Evolutionary conservation across 2,113 vertebrate species (phyloP).

Genomic region (Ursus arctos): DNA sequence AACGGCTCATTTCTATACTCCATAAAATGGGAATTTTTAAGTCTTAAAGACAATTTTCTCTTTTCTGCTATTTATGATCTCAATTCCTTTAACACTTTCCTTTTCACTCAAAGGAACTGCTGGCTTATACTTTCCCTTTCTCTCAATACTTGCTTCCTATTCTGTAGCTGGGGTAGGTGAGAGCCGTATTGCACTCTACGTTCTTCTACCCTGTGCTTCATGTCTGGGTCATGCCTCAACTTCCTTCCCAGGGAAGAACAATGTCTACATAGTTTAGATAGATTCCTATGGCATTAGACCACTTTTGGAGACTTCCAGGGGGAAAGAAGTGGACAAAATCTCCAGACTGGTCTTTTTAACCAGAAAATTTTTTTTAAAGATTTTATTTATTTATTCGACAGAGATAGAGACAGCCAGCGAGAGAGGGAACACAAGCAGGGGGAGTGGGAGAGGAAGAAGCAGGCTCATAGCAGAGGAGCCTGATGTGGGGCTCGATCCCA

Average conservation of each 20-base stretch:
- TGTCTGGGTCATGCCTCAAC: neutral
- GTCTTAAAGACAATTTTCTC: constrained; percentile 38
- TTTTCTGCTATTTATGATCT: neutral
- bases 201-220: neutral
- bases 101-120: constrained; percentile 35
- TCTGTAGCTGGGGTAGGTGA: neutral
- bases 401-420: no score
- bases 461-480: no score
- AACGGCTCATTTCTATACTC: neutral
- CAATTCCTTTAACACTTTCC: neutral
- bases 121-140: constrained; percentile 34
- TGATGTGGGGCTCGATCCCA: no score
- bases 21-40: neutral
- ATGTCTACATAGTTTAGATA: constrained; percentile 14
- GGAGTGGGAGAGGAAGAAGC: no score
- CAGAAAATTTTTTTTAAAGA: no score
- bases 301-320: constrained; percentile 19
- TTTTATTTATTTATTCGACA: no score
- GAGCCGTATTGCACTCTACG: neutral
- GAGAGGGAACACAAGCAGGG: no score
- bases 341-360: neutral
- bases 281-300: constrained; percentile 38
- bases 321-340: neutral
- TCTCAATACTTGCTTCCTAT: constrained; percentile 2
- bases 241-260: constrained; percentile 13